These are phyloP conservation scores for Caloenas nicobarica DNA, from an alignment of 2,113 vertebrate species.

Conservation along the genomic window DNA sequence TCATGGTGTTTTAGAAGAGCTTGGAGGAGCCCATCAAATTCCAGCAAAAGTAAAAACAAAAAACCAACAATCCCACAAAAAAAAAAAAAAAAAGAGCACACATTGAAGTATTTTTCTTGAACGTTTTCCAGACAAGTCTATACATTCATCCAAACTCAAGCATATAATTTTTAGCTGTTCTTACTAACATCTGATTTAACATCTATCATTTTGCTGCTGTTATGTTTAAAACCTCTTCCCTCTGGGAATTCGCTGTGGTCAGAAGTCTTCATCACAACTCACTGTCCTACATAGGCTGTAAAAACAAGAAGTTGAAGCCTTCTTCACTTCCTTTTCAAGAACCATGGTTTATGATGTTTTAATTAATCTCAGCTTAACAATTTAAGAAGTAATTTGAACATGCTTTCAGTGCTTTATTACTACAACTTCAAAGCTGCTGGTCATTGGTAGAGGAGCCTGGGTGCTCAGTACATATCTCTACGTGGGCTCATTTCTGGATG, in stretches of 20 bases:
- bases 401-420: neutral
- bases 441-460: neutral
- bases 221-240: slow-evolving; percentile 11
- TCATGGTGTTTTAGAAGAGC: neutral
- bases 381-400: neutral
- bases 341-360: neutral
- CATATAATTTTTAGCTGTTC: neutral
- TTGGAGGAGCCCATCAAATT: neutral
- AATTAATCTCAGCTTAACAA: neutral
- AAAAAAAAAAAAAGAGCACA: neutral
- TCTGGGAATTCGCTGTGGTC: slow-evolving; percentile 25
- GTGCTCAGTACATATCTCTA: neutral
- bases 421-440: neutral
- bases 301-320: neutral
- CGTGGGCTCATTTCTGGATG: neutral
- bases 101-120: neutral
- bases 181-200: neutral
- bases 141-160: neutral
- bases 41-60: neutral
- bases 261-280: neutral
- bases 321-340: slow-evolving; percentile 20
- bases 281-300: neutral
- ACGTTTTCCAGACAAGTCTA: neutral
- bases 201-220: slow-evolving; percentile 9
- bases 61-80: no score